Evolutionary conservation across 2,797 vertebrate genomes (phyloP).

Genomic region (Oreochromis mossambicus): DNA sequence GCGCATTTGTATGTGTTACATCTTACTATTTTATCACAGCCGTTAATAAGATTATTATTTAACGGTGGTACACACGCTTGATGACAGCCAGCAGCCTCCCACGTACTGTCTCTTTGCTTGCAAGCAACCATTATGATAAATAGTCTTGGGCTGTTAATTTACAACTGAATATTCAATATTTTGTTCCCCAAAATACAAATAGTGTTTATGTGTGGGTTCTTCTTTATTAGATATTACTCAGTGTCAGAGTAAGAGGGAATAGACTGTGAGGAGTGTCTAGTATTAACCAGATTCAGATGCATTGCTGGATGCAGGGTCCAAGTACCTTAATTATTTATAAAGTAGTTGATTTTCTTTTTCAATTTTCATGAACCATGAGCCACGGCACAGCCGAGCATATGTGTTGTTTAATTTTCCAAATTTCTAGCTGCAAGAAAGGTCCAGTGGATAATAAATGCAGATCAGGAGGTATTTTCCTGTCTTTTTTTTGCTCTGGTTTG

Average conservation of each 20-base stretch:
- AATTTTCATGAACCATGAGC: background rate
- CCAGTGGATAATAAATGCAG: background rate
- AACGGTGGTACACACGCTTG: slow-evolving; percentile 28
- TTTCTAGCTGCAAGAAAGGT: background rate
- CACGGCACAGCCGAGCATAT: background rate
- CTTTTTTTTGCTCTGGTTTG: background rate
- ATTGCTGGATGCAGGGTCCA: background rate
- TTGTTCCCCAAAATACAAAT: slow-evolving; percentile 1
- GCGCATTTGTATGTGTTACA: slow-evolving; percentile 36
- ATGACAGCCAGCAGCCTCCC: slow-evolving; percentile 51
- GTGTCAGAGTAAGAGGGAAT: background rate
- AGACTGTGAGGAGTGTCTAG: background rate
- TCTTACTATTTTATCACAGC: slow-evolving; percentile 49
- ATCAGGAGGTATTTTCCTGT: background rate
- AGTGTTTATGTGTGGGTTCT: background rate
- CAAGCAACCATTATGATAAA: slow-evolving; percentile 18
- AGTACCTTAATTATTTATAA: background rate
- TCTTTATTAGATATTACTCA: slow-evolving; percentile 10
- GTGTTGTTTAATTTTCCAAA: background rate
- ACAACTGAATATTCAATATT: slow-evolving; percentile 15
- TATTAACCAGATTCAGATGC: background rate
- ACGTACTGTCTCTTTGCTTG: slow-evolving; percentile 38
- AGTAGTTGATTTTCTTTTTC: background rate
- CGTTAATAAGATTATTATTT: slow-evolving; percentile 62
- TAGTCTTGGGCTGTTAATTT: slow-evolving; percentile 19